Base-by-base conservation (phyloP, 2,888 invertebrate species). In the Trisateles emortualis region DNA sequence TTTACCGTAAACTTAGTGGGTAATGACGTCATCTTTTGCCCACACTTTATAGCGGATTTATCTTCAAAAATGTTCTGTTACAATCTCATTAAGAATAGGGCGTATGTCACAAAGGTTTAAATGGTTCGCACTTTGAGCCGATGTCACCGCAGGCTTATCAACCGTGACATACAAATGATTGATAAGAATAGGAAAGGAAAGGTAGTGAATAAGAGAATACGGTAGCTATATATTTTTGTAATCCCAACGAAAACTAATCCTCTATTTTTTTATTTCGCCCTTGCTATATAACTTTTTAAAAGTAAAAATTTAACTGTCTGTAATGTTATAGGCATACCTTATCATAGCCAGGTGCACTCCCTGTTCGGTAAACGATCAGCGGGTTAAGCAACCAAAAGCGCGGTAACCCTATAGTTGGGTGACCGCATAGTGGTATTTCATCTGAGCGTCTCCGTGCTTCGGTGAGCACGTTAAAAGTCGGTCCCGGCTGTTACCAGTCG, bases 81-180 rank as follows among this genome's bases (percentile, higher is more conserved):
- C 82, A 84, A 83, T 78, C 81, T 83, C 79, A 79, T 74, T 68
- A 53, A 53, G 6, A 42, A 39, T 16, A 29, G 39, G 44, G 6
- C 33, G 35, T 45, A 30, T 56, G 59, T 38, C 33, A 14, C 19
- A 43, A 19, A 38, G 8, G 10, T 33, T 40, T 17, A 22, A 26
- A 32, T 19, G 10, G 2, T 5, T 3, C n/a, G n/a, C 10, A 26
- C 9, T 40, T 9, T 8, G 22, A 3, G 40, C 14, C 13, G n/a
- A 40, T 24, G 13, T 26, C 36, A n/a, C 10, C 36, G 4, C 9
- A 33, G 33, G 33, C 33, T 8, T 14, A 33, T 13, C 4, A 13
- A 33, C 8, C 13, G 26, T 32, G 39, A 26, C 19, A 38, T n/a
- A 47, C 26, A 43, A 43, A 22, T 2, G 3, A 11, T 16, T 35